These are phyloP conservation scores for Drosophila auraria DNA, from an alignment of 1,140 invertebrate genomes.

Conservation along the genomic window DNA sequence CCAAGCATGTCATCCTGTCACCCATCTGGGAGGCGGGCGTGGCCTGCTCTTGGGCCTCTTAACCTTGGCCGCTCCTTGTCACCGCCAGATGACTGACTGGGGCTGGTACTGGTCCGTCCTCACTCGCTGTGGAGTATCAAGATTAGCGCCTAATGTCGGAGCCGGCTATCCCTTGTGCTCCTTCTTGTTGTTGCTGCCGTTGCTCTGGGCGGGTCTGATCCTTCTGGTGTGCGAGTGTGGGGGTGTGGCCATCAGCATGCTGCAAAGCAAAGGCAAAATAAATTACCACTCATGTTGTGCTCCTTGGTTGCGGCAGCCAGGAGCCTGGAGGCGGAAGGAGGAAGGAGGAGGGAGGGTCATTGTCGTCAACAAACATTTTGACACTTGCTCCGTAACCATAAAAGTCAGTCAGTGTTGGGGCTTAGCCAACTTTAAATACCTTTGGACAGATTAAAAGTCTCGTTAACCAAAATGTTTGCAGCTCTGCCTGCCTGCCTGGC, in stretches of 20 bases:
- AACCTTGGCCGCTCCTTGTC: slow-evolving; percentile 64
- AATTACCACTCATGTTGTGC: slow-evolving; percentile 74
- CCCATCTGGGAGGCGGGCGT: slow-evolving; percentile 22
- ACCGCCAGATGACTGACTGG: slow-evolving; percentile 52
- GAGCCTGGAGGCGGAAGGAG: neutral
- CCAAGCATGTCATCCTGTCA: slow-evolving; percentile 26
- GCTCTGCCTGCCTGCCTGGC: slow-evolving; percentile 30
- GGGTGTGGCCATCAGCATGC: slow-evolving; percentile 20
- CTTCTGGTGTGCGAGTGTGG: slow-evolving; percentile 1
- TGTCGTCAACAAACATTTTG: slow-evolving; percentile 83
- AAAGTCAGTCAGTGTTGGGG: slow-evolving; percentile 83
- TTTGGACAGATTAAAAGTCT: slow-evolving; percentile 85
- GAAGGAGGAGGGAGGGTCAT: too few relatives aligned
- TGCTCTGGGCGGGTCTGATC: neutral
- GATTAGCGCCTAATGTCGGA: slow-evolving; percentile 69
- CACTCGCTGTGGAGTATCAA: slow-evolving; percentile 38
- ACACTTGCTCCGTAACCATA: slow-evolving; percentile 84
- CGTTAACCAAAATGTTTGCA: slow-evolving; percentile 78
- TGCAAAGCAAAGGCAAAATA: slow-evolving; percentile 70
- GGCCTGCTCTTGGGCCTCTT: slow-evolving; percentile 12
- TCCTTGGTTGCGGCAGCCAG: slow-evolving; percentile 25
- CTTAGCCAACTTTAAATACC: slow-evolving; percentile 84
- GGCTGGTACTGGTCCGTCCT: neutral
- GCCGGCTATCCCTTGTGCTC: slow-evolving; percentile 34
- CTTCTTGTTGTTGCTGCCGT: slow-evolving; percentile 15